A percentile compares a stretch with the other conserved stretches of the same genome.
phyloP scores from a whole-genome alignment of 2,113 vertebrate species.

The Panthera leo region DNA sequence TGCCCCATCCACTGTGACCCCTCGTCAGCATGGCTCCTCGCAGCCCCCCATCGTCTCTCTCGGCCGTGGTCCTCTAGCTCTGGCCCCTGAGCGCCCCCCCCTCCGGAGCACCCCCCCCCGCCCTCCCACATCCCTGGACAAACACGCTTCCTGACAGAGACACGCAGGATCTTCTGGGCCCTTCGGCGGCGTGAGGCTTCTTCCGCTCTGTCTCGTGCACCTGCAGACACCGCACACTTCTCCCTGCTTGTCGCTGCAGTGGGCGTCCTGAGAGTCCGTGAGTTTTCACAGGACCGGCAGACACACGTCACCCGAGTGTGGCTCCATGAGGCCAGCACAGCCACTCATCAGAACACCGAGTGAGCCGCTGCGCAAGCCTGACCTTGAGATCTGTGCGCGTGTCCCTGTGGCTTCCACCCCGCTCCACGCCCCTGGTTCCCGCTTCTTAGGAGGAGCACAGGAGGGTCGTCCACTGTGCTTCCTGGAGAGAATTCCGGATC shows the following conservation, averaged over 20 bases:
- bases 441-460: not conserved
- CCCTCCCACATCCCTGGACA: not conserved
- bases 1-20: not conserved
- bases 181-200: fast-evolving
- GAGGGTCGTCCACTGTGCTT: not conserved
- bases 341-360: not conserved
- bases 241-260: not conserved
- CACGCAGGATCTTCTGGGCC: not conserved
- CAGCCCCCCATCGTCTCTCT: not conserved
- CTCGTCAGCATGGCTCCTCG: not conserved
- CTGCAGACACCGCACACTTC: fast-evolving
- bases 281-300: not conserved
- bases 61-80: not conserved
- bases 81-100: not conserved
- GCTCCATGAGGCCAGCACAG: not conserved
- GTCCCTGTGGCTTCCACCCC: not conserved
- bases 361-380: no score
- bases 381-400: no score
- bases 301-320: not conserved
- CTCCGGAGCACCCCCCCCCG: not conserved
- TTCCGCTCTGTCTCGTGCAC: fast-evolving
- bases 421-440: no score
- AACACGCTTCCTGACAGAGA: no score
- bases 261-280: not conserved
- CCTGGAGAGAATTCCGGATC: not conserved